Conservation (phyloP, 1,140 invertebrate species). For the Sinonovacula constricta region DNA sequence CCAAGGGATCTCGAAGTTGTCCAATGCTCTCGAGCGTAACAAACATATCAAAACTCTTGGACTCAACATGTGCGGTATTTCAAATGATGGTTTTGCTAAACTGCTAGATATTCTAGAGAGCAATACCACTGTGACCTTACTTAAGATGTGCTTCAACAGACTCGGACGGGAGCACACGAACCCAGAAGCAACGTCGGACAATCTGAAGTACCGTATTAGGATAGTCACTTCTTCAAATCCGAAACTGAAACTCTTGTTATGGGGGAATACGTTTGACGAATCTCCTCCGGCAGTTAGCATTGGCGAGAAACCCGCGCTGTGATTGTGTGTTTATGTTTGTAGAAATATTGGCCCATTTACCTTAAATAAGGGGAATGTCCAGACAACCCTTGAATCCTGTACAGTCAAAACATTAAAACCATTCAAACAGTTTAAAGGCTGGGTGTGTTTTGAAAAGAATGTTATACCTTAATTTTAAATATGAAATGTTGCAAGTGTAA, state of each 20-base stretch:
- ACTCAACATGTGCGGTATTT: constrained; percentile 76
- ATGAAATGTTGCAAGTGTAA: too few species aligned
- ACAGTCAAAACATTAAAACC: too few species aligned
- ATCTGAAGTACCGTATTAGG: constrained; percentile 69
- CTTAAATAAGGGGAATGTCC: too few species aligned
- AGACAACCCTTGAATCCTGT: too few species aligned
- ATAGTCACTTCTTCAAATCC: constrained; percentile 75
- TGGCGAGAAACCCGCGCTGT: too few species aligned
- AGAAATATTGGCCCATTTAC: too few species aligned
- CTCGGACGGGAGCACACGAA: constrained; percentile 66
- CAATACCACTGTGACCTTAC: constrained; percentile 65
- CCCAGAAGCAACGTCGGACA: constrained; percentile 67
- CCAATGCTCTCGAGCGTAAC: constrained; percentile 68
- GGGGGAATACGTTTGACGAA: constrained; percentile 76
- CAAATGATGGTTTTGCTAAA: constrained; percentile 74
- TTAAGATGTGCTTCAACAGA: constrained; percentile 73
- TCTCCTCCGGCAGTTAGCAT: too few species aligned
- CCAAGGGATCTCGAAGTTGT: constrained; percentile 67
- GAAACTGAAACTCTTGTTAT: constrained; percentile 75
- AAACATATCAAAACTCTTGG: constrained; percentile 71
- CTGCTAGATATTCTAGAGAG: constrained; percentile 72
- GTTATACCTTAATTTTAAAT: too few species aligned
- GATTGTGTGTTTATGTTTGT: too few species aligned
- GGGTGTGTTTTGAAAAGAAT: too few species aligned
- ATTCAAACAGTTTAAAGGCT: too few species aligned